Conservation (phyloP, 1,140 invertebrate genomes). For the Antheraea mylitta region DNA sequence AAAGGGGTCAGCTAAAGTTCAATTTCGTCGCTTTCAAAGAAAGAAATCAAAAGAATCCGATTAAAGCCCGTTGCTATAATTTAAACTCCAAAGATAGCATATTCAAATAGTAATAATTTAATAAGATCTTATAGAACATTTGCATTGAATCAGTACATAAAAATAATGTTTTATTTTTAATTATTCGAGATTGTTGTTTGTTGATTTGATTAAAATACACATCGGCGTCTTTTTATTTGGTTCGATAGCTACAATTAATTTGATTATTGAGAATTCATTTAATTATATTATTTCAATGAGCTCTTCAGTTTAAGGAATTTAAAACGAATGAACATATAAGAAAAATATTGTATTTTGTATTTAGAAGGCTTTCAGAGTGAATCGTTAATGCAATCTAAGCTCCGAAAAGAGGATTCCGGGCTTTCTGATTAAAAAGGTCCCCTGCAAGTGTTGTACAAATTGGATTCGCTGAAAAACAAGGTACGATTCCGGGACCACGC, state of each 20-base stretch:
- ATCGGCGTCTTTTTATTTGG: too few species aligned
- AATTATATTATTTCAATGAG: too few species aligned
- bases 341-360: too few species aligned
- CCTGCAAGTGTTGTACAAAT: conserved; percentile 38
- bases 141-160: too few species aligned
- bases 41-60: conserved; percentile 35
- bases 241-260: too few species aligned
- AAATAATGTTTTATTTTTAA: too few species aligned
- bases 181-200: too few species aligned
- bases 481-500: conserved; percentile 22
- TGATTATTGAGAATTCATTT: too few species aligned
- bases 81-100: too few species aligned
- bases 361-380: conserved; percentile 15
- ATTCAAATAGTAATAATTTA: too few species aligned
- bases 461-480: conserved; percentile 35
- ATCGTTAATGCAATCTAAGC: conserved; percentile 39
- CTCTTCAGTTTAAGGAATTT: background rate
- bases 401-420: conserved; percentile 25
- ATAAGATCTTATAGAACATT: too few species aligned
- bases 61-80: background rate
- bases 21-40: conserved; percentile 35
- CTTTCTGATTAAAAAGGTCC: conserved; percentile 40
- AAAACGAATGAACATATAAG: background rate
- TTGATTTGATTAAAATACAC: too few species aligned
- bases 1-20: conserved; percentile 36